Evolutionary conservation across 2,797 vertebrate species (phyloP), one percentile per base, ranked within the genome.

Genomic region (Anguilla pacifica): DNA sequence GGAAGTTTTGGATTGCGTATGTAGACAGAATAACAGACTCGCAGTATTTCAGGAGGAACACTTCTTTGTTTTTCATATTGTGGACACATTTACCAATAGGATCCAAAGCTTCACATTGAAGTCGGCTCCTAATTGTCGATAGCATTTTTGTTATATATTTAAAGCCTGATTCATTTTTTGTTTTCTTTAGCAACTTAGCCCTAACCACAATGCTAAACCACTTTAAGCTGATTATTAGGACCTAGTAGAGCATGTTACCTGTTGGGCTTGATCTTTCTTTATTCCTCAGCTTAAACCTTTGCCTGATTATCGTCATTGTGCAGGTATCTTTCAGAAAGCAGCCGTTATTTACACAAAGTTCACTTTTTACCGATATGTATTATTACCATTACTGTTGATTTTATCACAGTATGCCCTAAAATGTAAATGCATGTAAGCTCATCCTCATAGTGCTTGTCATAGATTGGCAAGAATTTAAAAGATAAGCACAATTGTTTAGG

Each of bases 51-150:
- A 53, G 43, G 67, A 53, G 25, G 57, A 53, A 2, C 74, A 4
- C 74, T 5, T 43, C 6, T 77, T 79, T 74, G 46, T 61, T 77
- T 1, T 51, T 46, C 15, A 77, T 39, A 79, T n/a, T 86, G n/a
- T 55, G 11, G 67, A 51, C 51, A 31, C 19, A 57, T 49, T 85
- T 5, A 85, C 28, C 81, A 55, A 28, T 11, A 15, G 49, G 64
- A 64, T 84, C 64, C 82, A 51, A 70, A 83, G 82, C 61, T 84
- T 84, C 84, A 84, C 35, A 49, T 87, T 28, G 46, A 43, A 87
- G 55, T 6, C 35, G 46, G 4, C 39, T 79, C 74, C 15, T 79
- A 39, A 79, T 6, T 43, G 74, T 43, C 19, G 6, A 74, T 17
- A 79, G 17, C 74, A 35, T 79, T 74, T 22, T 61, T 59, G 4